Evolutionary conservation across 2,797 vertebrate genomes (phyloP), one percentile per base, ranked within the genome.

Genomic region (Melopsittacus undulatus): DNA sequence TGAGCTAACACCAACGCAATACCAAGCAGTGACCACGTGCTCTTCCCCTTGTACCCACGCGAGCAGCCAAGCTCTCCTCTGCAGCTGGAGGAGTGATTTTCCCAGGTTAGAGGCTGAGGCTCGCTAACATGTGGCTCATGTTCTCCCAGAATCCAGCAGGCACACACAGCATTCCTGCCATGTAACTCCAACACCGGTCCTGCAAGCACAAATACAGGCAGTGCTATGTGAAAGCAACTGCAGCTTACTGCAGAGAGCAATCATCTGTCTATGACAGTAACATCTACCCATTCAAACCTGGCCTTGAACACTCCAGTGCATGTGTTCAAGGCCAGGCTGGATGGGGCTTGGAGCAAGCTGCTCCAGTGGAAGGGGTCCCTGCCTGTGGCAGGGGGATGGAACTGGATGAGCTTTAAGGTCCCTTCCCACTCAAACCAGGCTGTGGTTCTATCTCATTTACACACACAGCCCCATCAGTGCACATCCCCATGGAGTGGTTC

Each of bases 161-260:
- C 26, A 75, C 0, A 2, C 29, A 13, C 11, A 19, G 32, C 3
- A 5, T 36, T 67, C 54, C 51, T 9, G 5, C 32, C 56, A 63
- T 0, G 2, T 34, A 61, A 73, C 19, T 54, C 26, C 7, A 2
- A 29, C n/a, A 24, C 32, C 26, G 9, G 27, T 4, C 54, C 59
- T 21, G 43, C 0, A 1, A 56, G 51, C 24, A 30, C 43, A 75
- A 42, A 63, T 4, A 22, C 32, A 11, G 61, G 16, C 27, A 13
- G 61, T 0, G 3, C 67, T 17, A 45, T 32, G 43, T 10, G 68
- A 79, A 42, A 86, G 51, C 46, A 69, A 42, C 7, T 36, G n/a
- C 22, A 59, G 51, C 51, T 77, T 20, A 3, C 1, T 6, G 23
- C 0, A 0, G 69, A 48, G 29, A 72, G 10, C 0, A 0, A 42